Conservation (phyloP, 2,797 vertebrate genomes). For the Molossus molossus region DNA sequence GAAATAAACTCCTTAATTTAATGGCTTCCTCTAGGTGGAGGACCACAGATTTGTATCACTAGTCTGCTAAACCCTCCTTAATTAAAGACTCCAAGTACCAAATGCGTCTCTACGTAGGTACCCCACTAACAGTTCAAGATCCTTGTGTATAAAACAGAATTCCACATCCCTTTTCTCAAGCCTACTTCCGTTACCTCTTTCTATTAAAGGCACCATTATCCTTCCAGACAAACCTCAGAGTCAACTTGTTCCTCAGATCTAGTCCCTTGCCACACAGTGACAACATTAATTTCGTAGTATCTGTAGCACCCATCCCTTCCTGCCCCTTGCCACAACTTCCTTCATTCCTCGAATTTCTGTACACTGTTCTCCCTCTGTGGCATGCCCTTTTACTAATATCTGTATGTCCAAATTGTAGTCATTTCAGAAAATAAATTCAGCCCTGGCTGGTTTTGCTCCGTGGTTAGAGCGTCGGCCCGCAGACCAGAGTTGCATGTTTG, state of each 20-base stretch:
- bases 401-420: neutral
- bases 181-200: neutral
- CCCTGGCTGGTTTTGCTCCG: too few species aligned
- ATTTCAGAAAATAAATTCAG: neutral
- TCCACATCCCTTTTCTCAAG: neutral
- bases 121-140: neutral
- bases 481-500: too few species aligned
- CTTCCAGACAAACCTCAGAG: neutral
- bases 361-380: neutral
- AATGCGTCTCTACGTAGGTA: neutral
- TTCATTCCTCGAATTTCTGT: neutral
- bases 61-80: neutral
- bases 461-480: too few species aligned
- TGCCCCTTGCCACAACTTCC: constrained; percentile 61
- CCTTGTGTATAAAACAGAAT: neutral
- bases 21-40: neutral
- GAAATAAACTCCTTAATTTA: neutral
- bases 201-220: neutral
- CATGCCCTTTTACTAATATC: neutral
- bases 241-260: neutral
- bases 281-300: constrained; percentile 41
- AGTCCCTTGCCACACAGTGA: neutral
- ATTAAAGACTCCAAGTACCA: neutral
- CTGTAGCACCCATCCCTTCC: constrained; percentile 58
- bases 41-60: neutral